Percentiles rank a stretch among this genome's conserved stretches.
Evolutionary conservation across 2,888 invertebrate species (phyloP).

Genomic region (Cataglyphis cursor): DNA sequence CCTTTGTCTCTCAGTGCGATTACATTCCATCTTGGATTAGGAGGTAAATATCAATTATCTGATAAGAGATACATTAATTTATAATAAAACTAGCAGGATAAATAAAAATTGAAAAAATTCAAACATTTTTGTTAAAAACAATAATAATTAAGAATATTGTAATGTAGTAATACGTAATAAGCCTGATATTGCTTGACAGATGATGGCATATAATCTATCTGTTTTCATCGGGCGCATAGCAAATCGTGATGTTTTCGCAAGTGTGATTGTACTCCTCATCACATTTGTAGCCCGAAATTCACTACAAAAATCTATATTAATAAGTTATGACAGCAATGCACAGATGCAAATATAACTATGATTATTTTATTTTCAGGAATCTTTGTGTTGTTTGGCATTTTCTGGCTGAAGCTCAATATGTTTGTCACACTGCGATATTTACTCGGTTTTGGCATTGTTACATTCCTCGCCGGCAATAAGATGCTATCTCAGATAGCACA

Average conservation of each 20-base stretch:
- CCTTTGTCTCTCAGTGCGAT: slow-evolving; percentile 93
- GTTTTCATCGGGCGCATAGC: slow-evolving; percentile 81
- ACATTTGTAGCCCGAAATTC: slow-evolving; percentile 84
- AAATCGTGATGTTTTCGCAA: slow-evolving; percentile 84
- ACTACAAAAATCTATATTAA: slow-evolving; percentile 73
- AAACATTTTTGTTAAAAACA: background rate
- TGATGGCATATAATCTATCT: slow-evolving; percentile 69
- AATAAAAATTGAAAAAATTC: background rate
- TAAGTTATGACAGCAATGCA: too few relatives aligned
- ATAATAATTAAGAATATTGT: background rate
- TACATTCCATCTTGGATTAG: slow-evolving; percentile 96
- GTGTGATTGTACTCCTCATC: slow-evolving; percentile 68
- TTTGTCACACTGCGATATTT: slow-evolving; percentile 97
- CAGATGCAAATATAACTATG: background rate
- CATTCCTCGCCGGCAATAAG: slow-evolving; percentile 97
- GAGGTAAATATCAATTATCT: slow-evolving; percentile 88
- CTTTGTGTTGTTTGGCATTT: slow-evolving; percentile 94
- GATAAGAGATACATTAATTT: background rate
- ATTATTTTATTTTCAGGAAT: slow-evolving; percentile 89
- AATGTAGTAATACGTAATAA: slow-evolving; percentile 7
- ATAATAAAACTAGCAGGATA: background rate
- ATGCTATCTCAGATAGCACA: slow-evolving; percentile 93
- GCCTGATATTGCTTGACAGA: slow-evolving; percentile 80
- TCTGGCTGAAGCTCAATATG: slow-evolving; percentile 98
- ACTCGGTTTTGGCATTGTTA: slow-evolving; percentile 93